Conservation (phyloP, 2,797 vertebrate species). For the Typhlichthys subterraneus region DNA sequence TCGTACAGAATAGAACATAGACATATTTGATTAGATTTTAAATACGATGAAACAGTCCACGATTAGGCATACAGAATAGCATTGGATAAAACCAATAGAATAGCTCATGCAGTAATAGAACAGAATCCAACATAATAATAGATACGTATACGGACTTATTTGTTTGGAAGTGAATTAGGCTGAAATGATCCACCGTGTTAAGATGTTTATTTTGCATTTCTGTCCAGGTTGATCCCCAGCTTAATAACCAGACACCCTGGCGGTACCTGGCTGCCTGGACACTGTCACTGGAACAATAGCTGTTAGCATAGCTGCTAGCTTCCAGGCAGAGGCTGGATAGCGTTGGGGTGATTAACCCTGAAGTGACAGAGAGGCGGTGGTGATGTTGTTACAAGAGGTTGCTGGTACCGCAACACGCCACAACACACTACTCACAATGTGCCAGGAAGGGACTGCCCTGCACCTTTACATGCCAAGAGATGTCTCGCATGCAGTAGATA, state of each 20-base stretch:
- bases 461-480: neutral
- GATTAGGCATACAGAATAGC: no score
- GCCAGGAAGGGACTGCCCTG: neutral
- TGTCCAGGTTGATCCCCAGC: slow-evolving; percentile 29
- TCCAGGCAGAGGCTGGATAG: slow-evolving; percentile 49
- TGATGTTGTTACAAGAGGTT: slow-evolving; percentile 56
- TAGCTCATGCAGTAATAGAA: neutral
- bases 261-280: slow-evolving; percentile 43
- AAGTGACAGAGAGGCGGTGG: slow-evolving; percentile 46
- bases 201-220: slow-evolving; percentile 31
- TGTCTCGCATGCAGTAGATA: neutral
- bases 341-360: slow-evolving; percentile 32
- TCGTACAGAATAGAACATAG: no score
- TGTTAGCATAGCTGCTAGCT: slow-evolving; percentile 33
- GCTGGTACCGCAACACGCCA: slow-evolving; percentile 31
- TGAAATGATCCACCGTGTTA: neutral
- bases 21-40: no score
- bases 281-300: slow-evolving; percentile 39
- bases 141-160: neutral
- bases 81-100: no score
- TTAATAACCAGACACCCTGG: slow-evolving; percentile 22
- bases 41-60: no score
- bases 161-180: neutral
- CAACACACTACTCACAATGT: neutral
- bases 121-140: slow-evolving; percentile 3